phyloP scores from a whole-genome alignment of 2,888 invertebrate species.

The Leptopilina myrica region DNA sequence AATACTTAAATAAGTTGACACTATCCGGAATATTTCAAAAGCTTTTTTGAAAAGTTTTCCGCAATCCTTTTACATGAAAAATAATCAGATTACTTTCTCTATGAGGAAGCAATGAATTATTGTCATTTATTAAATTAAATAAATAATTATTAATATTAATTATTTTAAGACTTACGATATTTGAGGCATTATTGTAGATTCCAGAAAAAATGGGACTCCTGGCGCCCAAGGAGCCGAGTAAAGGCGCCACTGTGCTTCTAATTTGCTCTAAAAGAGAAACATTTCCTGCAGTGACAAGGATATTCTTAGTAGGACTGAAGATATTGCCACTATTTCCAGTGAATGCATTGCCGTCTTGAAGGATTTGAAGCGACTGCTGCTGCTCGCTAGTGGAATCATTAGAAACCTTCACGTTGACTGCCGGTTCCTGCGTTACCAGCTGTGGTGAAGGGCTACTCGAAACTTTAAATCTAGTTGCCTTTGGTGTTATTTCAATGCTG shows the following conservation, averaged over 20 bases:
- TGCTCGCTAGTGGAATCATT: slow-evolving; percentile 41
- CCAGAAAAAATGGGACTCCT: slow-evolving; percentile 69
- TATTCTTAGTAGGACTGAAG: slow-evolving; percentile 70
- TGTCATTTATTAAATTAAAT: too few relatives aligned
- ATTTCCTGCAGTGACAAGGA: slow-evolving; percentile 65
- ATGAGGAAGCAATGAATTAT: too few relatives aligned
- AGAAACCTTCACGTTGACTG: slow-evolving; percentile 54
- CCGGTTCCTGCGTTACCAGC: slow-evolving; percentile 67
- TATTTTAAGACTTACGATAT: slow-evolving; percentile 62
- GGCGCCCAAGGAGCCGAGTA: slow-evolving; percentile 68
- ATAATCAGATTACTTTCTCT: too few relatives aligned
- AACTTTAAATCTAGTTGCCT: slow-evolving; percentile 58
- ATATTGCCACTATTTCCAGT: slow-evolving; percentile 66
- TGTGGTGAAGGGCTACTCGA: slow-evolving; percentile 56
- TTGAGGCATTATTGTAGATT: slow-evolving; percentile 67
- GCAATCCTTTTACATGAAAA: too few relatives aligned
- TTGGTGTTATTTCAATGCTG: slow-evolving; percentile 69
- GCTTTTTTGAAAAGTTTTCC: too few relatives aligned
- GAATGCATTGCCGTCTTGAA: slow-evolving; percentile 62
- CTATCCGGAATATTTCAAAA: too few relatives aligned
- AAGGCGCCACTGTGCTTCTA: slow-evolving; percentile 73
- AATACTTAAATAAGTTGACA: too few relatives aligned
- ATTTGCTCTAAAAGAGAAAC: slow-evolving; percentile 69
- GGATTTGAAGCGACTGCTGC: slow-evolving; percentile 53
- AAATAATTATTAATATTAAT: too few relatives aligned